phyloP scores from a whole-genome alignment of 2,797 vertebrate species.

The Darevskia mixta region DNA sequence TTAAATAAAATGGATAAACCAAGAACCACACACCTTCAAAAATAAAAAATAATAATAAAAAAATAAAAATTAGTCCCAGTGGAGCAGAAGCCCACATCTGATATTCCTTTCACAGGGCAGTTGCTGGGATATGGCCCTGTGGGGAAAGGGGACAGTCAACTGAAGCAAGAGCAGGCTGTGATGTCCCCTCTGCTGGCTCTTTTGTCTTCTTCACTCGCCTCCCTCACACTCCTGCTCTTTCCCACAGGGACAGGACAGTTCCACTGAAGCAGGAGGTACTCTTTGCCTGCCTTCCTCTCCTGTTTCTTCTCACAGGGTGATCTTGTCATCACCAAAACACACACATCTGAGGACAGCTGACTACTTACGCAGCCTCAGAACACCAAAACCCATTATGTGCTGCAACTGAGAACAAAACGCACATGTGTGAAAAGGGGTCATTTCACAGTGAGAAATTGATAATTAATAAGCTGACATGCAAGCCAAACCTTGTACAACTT shows the following conservation, averaged over 20 bases:
- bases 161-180: neutral
- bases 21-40: neutral
- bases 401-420: neutral
- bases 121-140: neutral
- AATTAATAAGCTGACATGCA: neutral
- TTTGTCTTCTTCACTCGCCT: no score
- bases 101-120: neutral
- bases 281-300: neutral
- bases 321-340: neutral
- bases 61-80: neutral
- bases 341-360: neutral
- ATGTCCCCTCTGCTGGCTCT: neutral
- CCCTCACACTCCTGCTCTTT: no score
- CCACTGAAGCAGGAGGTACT: neutral
- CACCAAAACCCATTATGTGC: neutral
- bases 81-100: neutral
- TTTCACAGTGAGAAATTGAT: neutral
- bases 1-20: neutral
- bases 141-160: neutral
- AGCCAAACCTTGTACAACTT: neutral
- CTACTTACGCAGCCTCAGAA: neutral
- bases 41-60: no score
- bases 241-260: neutral
- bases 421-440: neutral
- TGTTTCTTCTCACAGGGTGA: neutral